Conservation (phyloP, 2,797 vertebrate genomes). For the Garrulus glandarius region DNA sequence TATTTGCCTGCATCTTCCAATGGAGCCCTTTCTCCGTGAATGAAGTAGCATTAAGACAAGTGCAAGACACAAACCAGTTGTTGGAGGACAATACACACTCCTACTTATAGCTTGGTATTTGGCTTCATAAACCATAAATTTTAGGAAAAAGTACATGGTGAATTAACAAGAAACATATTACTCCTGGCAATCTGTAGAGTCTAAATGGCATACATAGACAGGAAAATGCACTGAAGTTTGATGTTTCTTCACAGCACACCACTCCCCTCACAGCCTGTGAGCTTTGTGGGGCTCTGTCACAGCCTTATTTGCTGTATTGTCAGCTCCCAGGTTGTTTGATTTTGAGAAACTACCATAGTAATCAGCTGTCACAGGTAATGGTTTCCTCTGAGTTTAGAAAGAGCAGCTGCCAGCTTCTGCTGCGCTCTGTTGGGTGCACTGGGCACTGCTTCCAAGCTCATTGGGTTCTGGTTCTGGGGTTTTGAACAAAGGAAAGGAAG, state of each 20-base stretch:
- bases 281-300: neutral
- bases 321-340: neutral
- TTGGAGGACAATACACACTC: neutral
- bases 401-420: neutral
- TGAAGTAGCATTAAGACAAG: neutral
- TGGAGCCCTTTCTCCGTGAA: neutral
- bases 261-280: accelerated
- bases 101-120: neutral
- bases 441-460: neutral
- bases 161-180: neutral
- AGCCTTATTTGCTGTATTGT: neutral
- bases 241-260: neutral
- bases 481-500: neutral
- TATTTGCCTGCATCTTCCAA: neutral
- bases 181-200: neutral
- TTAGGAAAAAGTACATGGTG: neutral
- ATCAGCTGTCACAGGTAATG: neutral
- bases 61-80: neutral
- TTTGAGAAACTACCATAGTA: neutral
- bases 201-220: accelerated
- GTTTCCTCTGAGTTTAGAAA: neutral
- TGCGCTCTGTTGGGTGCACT: neutral
- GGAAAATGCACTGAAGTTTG: neutral
- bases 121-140: neutral
- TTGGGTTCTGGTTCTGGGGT: neutral